phyloP scores from a whole-genome alignment of 2,113 vertebrate genomes.

The Sminthopsis crassicaudata region DNA sequence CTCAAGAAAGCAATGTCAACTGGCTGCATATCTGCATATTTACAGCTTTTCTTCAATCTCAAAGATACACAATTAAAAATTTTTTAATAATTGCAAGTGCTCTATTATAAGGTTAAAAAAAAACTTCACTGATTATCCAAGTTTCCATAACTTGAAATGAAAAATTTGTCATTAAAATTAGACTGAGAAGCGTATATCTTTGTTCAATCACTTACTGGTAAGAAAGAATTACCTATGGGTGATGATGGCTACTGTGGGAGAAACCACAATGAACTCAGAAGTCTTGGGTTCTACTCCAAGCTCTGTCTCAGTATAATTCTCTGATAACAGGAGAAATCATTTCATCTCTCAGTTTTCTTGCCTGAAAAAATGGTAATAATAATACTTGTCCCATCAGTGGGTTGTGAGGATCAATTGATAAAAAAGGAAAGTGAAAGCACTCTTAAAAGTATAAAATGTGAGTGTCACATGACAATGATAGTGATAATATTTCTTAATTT shows the following conservation, averaged over 20 bases:
- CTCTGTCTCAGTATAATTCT: fast-evolving
- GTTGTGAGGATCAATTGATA: fast-evolving
- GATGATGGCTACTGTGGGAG: fast-evolving
- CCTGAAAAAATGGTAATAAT: neutral
- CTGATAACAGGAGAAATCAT: neutral
- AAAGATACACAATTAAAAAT: neutral
- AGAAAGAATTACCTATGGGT: fast-evolving
- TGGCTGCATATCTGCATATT: no score
- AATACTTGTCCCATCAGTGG: fast-evolving
- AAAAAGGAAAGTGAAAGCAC: neutral
- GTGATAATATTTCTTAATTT: fast-evolving
- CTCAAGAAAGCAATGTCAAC: neutral
- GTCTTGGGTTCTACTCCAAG: fast-evolving
- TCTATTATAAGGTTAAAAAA: neutral
- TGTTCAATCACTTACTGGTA: no score
- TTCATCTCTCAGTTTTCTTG: neutral
- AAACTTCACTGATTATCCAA: fast-evolving
- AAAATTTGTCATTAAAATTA: neutral
- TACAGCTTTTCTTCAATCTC: neutral
- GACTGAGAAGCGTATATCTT: neutral
- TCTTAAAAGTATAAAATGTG: neutral
- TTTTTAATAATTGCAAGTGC: neutral
- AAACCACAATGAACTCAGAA: fast-evolving
- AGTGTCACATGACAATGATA: neutral
- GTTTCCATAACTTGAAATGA: neutral